Evolutionary conservation across 1,140 invertebrate genomes (phyloP).

Genomic region (Drosophila ogumai): DNA sequence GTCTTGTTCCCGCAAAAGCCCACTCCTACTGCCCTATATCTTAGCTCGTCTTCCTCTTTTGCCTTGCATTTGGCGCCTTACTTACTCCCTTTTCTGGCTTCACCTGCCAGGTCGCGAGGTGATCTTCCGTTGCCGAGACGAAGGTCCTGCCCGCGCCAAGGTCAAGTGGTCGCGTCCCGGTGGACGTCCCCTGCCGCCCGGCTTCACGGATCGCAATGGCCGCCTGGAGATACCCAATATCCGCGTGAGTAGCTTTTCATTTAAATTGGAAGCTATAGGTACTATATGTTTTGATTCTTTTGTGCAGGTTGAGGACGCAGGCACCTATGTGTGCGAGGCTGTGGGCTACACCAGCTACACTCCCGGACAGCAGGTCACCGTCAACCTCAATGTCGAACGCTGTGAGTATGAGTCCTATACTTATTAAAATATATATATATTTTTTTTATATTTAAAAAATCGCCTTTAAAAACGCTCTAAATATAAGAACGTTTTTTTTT

Average conservation of each 20-base stretch:
- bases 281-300: neutral
- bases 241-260: constrained; percentile 86
- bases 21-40: neutral
- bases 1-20: constrained; percentile 6
- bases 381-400: constrained; percentile 89
- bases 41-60: neutral
- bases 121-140: constrained; percentile 96
- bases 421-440: too few relatives aligned
- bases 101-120: constrained; percentile 91
- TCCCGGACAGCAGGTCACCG: constrained; percentile 87
- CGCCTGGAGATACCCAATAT: constrained; percentile 94
- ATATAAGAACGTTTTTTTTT: too few relatives aligned
- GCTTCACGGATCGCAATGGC: constrained; percentile 89
- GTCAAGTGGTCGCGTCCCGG: constrained; percentile 92
- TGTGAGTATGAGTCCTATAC: constrained; percentile 87
- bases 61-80: neutral
- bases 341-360: constrained; percentile 86
- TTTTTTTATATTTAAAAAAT: too few relatives aligned
- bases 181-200: constrained; percentile 89
- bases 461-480: too few relatives aligned
- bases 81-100: constrained; percentile 5
- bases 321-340: constrained; percentile 93
- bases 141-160: constrained; percentile 90
- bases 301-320: constrained; percentile 88
- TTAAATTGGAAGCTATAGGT: too few relatives aligned